phyloP scores from a whole-genome alignment of 2,797 vertebrate species.

The Lithobates pipiens region DNA sequence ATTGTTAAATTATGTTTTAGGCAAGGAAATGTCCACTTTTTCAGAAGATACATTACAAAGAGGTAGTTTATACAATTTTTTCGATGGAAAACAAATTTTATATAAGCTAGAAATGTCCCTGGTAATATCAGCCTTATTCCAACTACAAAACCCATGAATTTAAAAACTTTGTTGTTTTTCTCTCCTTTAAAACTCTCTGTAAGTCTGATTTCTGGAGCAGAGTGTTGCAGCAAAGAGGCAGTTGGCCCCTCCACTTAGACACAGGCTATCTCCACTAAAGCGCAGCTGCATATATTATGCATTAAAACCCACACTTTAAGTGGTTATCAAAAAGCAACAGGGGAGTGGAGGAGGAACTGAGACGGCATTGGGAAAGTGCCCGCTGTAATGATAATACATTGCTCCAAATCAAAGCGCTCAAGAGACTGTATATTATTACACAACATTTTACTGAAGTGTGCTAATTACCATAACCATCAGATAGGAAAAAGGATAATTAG shows the following conservation, averaged over 20 bases:
- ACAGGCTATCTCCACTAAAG: slow-evolving; percentile 44
- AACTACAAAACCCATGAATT: no score
- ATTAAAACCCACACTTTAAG: slow-evolving; percentile 56
- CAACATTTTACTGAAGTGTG: slow-evolving; percentile 50
- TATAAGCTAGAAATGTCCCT: background rate
- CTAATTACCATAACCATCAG: slow-evolving; percentile 60
- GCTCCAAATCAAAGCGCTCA: slow-evolving; percentile 48
- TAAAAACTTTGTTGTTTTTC: no score
- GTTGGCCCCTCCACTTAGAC: slow-evolving; percentile 32
- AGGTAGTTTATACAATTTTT: no score
- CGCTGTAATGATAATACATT: slow-evolving; percentile 50
- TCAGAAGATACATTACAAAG: no score
- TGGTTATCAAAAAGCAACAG: slow-evolving; percentile 55
- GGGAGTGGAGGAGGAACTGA: slow-evolving; percentile 26
- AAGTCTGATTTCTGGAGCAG: background rate
- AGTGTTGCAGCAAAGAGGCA: background rate
- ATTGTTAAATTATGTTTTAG: no score
- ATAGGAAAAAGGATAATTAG: slow-evolving; percentile 55
- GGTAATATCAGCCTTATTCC: no score
- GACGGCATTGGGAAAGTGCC: slow-evolving; percentile 40
- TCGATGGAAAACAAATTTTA: background rate
- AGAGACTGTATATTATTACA: slow-evolving; percentile 52
- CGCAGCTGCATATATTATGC: slow-evolving; percentile 52
- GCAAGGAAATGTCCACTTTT: no score
- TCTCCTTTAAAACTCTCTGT: no score